Evolutionary conservation across 2,113 vertebrate species (phyloP).

Genomic region (Poecile atricapillus): DNA sequence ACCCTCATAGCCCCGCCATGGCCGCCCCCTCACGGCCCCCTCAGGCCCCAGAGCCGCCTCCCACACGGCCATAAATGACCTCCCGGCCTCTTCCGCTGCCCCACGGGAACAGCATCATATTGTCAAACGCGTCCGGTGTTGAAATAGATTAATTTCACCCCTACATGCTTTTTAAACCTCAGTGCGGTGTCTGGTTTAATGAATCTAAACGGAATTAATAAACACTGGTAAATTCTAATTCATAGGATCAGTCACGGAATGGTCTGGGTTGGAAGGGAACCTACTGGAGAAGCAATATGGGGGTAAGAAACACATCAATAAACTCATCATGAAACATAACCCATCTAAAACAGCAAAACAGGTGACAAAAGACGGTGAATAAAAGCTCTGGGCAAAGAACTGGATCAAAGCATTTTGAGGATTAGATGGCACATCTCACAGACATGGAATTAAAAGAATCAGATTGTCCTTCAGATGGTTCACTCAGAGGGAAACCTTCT

Average conservation of each 20-base stretch:
- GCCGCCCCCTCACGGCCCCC: not conserved
- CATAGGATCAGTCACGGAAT: not conserved
- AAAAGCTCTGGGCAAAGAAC: not conserved
- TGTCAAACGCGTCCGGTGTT: accelerated
- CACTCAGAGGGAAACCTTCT: not conserved
- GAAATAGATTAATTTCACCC: too few relatives aligned
- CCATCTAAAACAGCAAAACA: not conserved
- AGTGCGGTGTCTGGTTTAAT: not conserved
- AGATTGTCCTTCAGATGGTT: not conserved
- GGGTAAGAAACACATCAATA: accelerated
- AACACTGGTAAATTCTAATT: not conserved
- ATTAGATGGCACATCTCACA: not conserved
- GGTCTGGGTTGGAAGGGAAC: not conserved
- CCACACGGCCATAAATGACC: accelerated
- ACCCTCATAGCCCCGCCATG: too few relatives aligned
- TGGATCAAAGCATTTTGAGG: not conserved
- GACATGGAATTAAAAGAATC: not conserved
- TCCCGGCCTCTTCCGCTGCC: not conserved
- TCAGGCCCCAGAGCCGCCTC: not conserved
- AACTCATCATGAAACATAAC: not conserved
- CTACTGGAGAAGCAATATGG: not conserved
- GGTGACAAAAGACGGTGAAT: not conserved
- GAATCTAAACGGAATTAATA: not conserved
- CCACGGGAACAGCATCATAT: not conserved
- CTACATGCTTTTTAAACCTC: too few relatives aligned